phyloP scores from a whole-genome alignment of 1,140 invertebrate genomes.

The Probaryconus sp. region DNA sequence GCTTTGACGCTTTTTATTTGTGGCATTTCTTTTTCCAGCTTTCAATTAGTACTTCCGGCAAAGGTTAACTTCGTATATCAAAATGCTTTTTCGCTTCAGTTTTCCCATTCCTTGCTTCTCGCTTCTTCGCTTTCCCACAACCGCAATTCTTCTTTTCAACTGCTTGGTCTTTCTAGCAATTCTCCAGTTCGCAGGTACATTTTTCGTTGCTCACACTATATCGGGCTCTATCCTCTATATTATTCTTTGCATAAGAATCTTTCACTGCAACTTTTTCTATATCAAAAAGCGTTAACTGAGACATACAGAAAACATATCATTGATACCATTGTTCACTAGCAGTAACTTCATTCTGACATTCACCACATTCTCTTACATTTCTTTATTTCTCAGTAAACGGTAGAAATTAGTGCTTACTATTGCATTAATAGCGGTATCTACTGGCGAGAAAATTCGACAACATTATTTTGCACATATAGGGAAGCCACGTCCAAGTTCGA shows the following conservation, averaged over 20 bases:
- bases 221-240: constrained; percentile 21
- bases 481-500: constrained; percentile 65
- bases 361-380: constrained; percentile 1
- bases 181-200: constrained; percentile 51
- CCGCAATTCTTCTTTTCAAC: constrained; percentile 54
- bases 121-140: constrained; percentile 65
- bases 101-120: constrained; percentile 58
- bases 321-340: no score
- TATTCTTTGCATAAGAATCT: background rate
- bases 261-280: background rate
- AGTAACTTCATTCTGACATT: constrained; percentile 1
- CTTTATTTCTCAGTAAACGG: constrained; percentile 41
- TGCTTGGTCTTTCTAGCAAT: constrained; percentile 58
- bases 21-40: constrained; percentile 69
- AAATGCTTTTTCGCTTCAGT: constrained; percentile 64
- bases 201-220: constrained; percentile 31
- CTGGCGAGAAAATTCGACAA: constrained; percentile 56
- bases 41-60: constrained; percentile 67
- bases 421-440: constrained; percentile 15
- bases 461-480: constrained; percentile 66
- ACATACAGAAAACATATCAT: constrained; percentile 33
- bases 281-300: constrained; percentile 27
- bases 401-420: background rate
- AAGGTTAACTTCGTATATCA: constrained; percentile 67
- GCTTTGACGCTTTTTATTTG: constrained; percentile 52